A percentile compares a stretch with the other conserved stretches of the same genome.
phyloP scores from a whole-genome alignment of 2,797 vertebrate genomes.

The Poeciliopsis gracilis region DNA sequence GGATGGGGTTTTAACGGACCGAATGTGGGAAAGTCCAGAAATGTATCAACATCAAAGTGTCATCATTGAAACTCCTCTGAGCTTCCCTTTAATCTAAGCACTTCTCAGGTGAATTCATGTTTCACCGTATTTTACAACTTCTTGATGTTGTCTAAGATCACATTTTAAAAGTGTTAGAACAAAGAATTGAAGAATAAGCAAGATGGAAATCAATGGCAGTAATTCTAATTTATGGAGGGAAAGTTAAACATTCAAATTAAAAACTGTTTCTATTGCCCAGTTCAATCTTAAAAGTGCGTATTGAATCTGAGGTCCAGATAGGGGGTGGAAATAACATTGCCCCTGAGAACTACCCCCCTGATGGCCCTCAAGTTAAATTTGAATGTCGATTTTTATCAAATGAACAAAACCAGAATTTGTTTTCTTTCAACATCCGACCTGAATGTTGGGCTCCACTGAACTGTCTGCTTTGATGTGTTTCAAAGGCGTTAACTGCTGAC shows the following conservation, averaged over 20 bases:
- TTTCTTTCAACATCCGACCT: neutral
- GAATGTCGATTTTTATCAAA: neutral
- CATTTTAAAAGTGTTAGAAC: neutral
- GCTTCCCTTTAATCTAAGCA: neutral
- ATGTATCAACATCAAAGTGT: neutral
- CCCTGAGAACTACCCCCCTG: neutral
- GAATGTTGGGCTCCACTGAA: slow-evolving; percentile 27
- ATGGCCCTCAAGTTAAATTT: neutral
- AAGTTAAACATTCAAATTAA: neutral
- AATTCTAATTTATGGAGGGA: neutral
- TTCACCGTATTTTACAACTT: neutral
- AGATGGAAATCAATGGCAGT: neutral
- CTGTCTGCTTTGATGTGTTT: slow-evolving; percentile 67
- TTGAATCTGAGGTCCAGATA: neutral
- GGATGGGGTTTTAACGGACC: neutral
- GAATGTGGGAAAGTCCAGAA: neutral
- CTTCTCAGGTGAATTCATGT: neutral
- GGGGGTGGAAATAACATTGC: neutral
- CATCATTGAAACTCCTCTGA: neutral
- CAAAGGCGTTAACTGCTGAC: slow-evolving; percentile 82
- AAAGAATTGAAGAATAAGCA: neutral
- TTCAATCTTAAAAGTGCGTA: neutral
- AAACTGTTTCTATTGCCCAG: neutral
- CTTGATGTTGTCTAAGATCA: neutral
- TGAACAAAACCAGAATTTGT: neutral